Conservation (phyloP, 2,797 vertebrate genomes). For the Gobio occitaniae region DNA sequence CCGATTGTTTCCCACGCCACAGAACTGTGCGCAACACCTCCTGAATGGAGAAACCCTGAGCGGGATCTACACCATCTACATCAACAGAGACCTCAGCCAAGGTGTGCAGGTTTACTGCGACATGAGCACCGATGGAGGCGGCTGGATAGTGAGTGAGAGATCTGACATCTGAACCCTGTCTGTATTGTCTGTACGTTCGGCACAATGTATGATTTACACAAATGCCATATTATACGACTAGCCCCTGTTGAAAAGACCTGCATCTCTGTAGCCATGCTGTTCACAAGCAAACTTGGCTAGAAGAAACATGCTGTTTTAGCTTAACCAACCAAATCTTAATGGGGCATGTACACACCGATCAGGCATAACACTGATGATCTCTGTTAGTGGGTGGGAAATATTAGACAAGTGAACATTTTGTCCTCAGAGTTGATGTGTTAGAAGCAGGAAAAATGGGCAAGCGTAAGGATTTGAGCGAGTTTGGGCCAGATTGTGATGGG, state of each 20-base stretch:
- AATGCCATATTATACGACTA: not conserved
- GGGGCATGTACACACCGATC: not conserved
- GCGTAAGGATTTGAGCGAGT: too few species aligned
- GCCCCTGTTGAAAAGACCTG: not conserved
- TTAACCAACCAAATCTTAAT: not conserved
- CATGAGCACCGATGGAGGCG: slow-evolving; percentile 93
- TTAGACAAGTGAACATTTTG: too few species aligned
- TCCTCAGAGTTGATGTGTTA: too few species aligned
- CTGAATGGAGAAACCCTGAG: slow-evolving; percentile 92
- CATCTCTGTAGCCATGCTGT: not conserved
- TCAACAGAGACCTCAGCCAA: slow-evolving; percentile 90
- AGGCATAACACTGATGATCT: too few species aligned
- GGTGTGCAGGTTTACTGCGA: slow-evolving; percentile 94
- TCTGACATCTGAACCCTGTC: not conserved
- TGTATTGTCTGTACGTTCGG: not conserved
- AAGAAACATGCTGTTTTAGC: not conserved
- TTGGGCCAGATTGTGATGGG: too few species aligned
- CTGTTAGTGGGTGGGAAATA: too few species aligned
- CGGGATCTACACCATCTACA: slow-evolving; percentile 92
- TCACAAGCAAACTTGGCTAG: not conserved
- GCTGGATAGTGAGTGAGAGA: slow-evolving; percentile 93
- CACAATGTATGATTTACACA: not conserved
- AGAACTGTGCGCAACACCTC: slow-evolving; percentile 96
- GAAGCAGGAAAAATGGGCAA: too few species aligned
- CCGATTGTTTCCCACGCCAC: slow-evolving; percentile 91